phyloP scores from a whole-genome alignment of 1,140 invertebrate genomes.

The Holotrichia oblita region DNA sequence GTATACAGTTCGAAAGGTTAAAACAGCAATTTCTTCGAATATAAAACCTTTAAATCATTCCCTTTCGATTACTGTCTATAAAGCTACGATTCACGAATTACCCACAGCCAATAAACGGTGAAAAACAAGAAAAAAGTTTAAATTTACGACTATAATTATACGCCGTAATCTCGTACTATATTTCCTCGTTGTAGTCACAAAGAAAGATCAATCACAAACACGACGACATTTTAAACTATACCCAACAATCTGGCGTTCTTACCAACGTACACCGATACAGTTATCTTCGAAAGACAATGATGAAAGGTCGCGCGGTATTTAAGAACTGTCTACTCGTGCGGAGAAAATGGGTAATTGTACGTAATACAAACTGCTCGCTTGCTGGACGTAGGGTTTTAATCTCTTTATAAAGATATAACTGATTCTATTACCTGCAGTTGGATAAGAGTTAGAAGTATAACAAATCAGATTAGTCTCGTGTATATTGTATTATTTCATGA shows the following conservation, averaged over 20 bases:
- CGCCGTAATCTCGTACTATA: slow-evolving; percentile 13
- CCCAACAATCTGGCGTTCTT: slow-evolving; percentile 4
- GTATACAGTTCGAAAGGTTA: neutral
- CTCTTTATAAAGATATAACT: slow-evolving; percentile 25
- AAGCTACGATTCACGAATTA: neutral
- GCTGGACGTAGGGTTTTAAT: slow-evolving; percentile 5
- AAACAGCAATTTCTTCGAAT: neutral
- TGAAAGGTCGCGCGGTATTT: slow-evolving; percentile 32
- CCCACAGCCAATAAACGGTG: neutral
- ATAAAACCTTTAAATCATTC: neutral
- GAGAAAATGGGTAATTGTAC: slow-evolving; percentile 31
- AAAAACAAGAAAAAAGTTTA: slow-evolving; percentile 25
- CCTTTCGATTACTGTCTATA: neutral
- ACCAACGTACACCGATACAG: slow-evolving; percentile 5
- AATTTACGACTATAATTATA: slow-evolving; percentile 33
- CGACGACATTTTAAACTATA: slow-evolving; percentile 28
- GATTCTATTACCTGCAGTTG: neutral
- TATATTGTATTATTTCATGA: too few species aligned
- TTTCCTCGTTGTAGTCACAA: slow-evolving; percentile 31
- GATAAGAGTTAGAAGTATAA: too few species aligned
- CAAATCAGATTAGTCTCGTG: too few species aligned
- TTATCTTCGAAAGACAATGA: slow-evolving; percentile 16
- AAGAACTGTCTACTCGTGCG: slow-evolving; percentile 32
- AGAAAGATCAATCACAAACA: slow-evolving; percentile 24
- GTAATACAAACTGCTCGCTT: neutral